A percentile compares a stretch with the other conserved stretches of the same genome.
Conservation (phyloP, 2,113 vertebrate genomes). For the Gasterosteus aculeatus region DNA sequence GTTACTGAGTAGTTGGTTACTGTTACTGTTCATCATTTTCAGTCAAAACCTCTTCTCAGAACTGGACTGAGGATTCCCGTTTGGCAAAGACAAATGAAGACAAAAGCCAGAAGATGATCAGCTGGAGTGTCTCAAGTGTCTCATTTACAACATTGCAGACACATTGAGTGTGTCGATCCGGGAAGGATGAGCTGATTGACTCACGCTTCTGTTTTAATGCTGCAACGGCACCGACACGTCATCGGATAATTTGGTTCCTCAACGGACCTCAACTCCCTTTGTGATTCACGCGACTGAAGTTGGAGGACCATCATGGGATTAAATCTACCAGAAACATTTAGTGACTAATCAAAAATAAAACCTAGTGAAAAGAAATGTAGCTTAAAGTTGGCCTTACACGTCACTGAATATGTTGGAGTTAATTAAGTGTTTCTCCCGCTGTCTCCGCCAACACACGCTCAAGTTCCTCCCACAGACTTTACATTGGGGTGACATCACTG, state of each 20-base stretch:
- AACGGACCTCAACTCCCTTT: constrained; percentile 7
- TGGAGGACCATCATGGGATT: background rate
- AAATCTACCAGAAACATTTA: background rate
- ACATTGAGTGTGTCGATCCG: constrained; percentile 14
- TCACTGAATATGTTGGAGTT: background rate
- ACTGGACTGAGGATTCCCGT: background rate
- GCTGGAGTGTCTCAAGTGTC: background rate
- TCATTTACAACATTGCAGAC: background rate
- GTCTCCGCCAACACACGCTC: background rate
- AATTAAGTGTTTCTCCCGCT: background rate
- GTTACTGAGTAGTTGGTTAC: constrained; percentile 8
- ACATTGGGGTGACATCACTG: background rate
- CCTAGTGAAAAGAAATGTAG: background rate
- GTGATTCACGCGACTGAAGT: constrained; percentile 23
- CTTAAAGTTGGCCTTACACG: background rate
- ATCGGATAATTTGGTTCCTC: constrained; percentile 17
- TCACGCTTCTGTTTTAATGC: constrained; percentile 12
- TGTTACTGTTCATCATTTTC: background rate
- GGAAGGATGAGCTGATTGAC: constrained; percentile 28
- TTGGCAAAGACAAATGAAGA: background rate
- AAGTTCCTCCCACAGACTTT: background rate
- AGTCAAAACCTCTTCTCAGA: constrained; percentile 6
- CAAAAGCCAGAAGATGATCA: background rate
- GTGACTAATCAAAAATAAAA: background rate
- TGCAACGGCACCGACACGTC: background rate